Percentiles rank a stretch among this genome's conserved stretches.
phyloP scores from a whole-genome alignment of 2,888 invertebrate species.

The Phlogophora meticulosa region DNA sequence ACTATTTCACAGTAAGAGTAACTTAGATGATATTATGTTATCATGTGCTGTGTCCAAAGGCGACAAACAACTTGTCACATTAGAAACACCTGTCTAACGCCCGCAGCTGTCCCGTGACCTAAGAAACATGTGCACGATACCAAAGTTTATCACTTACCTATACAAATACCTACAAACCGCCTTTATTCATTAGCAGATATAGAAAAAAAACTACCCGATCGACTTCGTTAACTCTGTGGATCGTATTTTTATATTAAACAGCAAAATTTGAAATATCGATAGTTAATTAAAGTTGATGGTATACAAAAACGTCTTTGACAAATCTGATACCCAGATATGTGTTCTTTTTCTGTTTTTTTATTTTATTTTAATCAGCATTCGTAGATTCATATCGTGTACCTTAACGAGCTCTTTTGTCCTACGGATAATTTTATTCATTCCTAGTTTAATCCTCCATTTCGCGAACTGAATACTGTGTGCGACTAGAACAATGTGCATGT shows the following conservation, averaged over 20 bases:
- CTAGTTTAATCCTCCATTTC: constrained; percentile 55
- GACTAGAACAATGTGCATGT: constrained; percentile 47
- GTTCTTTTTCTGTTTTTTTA: not conserved
- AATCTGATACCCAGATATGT: constrained; percentile 15
- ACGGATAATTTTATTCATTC: constrained; percentile 44
- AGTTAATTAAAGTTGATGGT: constrained; percentile 47
- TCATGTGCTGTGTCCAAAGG: constrained; percentile 41
- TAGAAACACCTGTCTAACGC: constrained; percentile 88
- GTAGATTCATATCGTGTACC: constrained; percentile 31
- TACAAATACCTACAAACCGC: constrained; percentile 61
- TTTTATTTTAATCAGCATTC: constrained; percentile 32
- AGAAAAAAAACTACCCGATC: constrained; percentile 59
- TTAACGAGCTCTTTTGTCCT: constrained; percentile 38
- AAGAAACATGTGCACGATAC: constrained; percentile 70
- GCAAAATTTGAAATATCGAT: constrained; percentile 49
- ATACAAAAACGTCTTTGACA: constrained; percentile 28
- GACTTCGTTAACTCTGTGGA: constrained; percentile 65
- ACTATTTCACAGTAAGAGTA: not conserved
- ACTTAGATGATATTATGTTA: constrained; percentile 36
- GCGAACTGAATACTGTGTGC: constrained; percentile 51
- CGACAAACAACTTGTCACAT: constrained; percentile 69
- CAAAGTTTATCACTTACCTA: constrained; percentile 67
- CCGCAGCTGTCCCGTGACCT: constrained; percentile 80
- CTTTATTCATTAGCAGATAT: constrained; percentile 69
- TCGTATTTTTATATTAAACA: constrained; percentile 41